phyloP scores from a whole-genome alignment of 2,113 vertebrate genomes.

The Pipa parva region DNA sequence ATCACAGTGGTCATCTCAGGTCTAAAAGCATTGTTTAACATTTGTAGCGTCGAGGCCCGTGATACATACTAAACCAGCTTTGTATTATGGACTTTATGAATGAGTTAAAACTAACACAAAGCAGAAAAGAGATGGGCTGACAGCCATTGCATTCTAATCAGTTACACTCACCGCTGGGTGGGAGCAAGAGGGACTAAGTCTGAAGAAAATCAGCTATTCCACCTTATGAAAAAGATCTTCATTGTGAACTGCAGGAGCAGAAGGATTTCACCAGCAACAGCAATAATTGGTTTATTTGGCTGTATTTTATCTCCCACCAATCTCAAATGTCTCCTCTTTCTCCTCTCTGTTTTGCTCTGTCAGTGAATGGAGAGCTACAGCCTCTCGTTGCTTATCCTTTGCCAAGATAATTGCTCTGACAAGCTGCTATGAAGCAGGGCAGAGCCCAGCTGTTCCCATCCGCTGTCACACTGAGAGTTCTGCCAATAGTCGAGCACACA shows the following conservation, averaged over 20 bases:
- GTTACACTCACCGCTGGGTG: slow-evolving; percentile 32
- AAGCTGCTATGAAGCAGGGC: slow-evolving; percentile 58
- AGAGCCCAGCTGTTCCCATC: slow-evolving; percentile 62
- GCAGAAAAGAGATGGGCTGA: slow-evolving; percentile 18
- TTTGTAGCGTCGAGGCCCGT: not conserved
- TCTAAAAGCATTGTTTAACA: no score
- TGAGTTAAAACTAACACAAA: slow-evolving; percentile 25
- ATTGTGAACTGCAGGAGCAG: slow-evolving; percentile 47
- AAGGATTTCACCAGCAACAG: slow-evolving; percentile 54
- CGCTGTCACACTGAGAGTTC: slow-evolving; percentile 62
- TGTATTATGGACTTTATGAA: slow-evolving; percentile 30
- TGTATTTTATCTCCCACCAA: slow-evolving; percentile 41
- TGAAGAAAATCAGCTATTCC: slow-evolving; percentile 36
- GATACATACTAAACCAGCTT: not conserved
- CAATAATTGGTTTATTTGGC: slow-evolving; percentile 36
- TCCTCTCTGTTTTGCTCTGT: slow-evolving; percentile 28
- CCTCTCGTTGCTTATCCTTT: slow-evolving; percentile 48
- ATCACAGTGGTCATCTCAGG: not conserved
- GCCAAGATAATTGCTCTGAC: slow-evolving; percentile 60
- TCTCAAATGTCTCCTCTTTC: slow-evolving; percentile 17
- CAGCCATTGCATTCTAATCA: slow-evolving; percentile 30
- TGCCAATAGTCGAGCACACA: slow-evolving; percentile 62
- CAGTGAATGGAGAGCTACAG: slow-evolving; percentile 42
- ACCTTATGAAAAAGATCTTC: slow-evolving; percentile 47
- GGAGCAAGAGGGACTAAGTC: not conserved